These are phyloP conservation scores for Spatula clypeata DNA, from an alignment of 2,797 vertebrate species.

Conservation along the genomic window DNA sequence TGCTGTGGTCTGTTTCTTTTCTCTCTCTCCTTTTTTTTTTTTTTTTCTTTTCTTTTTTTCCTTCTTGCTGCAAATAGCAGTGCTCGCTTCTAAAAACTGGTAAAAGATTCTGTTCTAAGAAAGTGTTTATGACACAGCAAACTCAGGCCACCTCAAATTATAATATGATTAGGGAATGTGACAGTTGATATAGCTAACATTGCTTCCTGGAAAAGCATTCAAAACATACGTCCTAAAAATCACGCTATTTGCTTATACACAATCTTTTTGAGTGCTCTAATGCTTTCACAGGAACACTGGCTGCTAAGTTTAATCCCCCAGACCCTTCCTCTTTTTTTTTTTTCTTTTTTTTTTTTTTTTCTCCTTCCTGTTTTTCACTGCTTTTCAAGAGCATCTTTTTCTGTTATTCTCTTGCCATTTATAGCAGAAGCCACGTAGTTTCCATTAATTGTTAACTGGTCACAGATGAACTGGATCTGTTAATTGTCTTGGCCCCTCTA, in stretches of 20 bases:
- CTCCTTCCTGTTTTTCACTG: not conserved
- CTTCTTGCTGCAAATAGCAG: not conserved
- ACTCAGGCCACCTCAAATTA: not conserved
- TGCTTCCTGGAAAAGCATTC: not conserved
- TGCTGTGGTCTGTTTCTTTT: not conserved
- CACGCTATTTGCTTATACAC: not conserved
- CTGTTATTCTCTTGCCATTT: not conserved
- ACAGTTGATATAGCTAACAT: not conserved
- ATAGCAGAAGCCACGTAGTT: not conserved
- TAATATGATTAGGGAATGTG: not conserved
- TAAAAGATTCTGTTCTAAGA: not conserved
- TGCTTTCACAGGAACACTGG: not conserved
- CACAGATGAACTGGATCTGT: not conserved
- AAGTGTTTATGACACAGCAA: not conserved
- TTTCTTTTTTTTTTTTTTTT: not conserved
- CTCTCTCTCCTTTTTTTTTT: not conserved
- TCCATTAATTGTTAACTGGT: not conserved
- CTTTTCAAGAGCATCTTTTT: not conserved
- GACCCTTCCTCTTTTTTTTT: accelerated
- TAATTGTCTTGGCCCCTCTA: not conserved
- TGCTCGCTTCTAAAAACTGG: not conserved
- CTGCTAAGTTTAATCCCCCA: not conserved
- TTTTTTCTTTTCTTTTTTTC: not conserved
- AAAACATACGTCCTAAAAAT: slow-evolving; percentile 10
- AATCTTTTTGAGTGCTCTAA: not conserved